Percentiles rank a stretch among this genome's conserved stretches.
Evolutionary conservation across 1,140 invertebrate species (phyloP).

Genomic region (Drosophila tristis): DNA sequence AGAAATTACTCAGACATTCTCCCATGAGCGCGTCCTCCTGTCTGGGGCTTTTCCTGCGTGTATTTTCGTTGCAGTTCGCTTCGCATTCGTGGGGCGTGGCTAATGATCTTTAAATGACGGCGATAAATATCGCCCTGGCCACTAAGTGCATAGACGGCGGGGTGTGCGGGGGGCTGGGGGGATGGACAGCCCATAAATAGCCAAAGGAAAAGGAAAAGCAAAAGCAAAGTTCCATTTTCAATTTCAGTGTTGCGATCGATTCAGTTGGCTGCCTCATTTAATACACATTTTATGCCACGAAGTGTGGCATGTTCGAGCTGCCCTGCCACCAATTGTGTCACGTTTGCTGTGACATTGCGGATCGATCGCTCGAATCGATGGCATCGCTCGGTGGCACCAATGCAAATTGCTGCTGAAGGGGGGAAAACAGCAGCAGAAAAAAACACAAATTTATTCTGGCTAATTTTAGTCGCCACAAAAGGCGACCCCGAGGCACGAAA

Average conservation of each 20-base stretch:
- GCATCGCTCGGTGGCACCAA: slow-evolving; percentile 33
- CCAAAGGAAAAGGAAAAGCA: no score
- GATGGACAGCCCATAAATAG: slow-evolving; percentile 13
- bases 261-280: slow-evolving; percentile 9
- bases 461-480: slow-evolving; percentile 64
- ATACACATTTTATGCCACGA: slow-evolving; percentile 39
- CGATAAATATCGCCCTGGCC: slow-evolving; percentile 53
- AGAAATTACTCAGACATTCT: slow-evolving; percentile 5
- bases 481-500: slow-evolving; percentile 34
- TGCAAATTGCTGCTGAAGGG: slow-evolving; percentile 22
- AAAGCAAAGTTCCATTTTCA: slow-evolving; percentile 15
- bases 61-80: slow-evolving; percentile 1
- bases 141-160: slow-evolving; percentile 2
- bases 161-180: no score
- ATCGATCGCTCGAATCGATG: background rate
- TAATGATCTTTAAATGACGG: slow-evolving; percentile 64
- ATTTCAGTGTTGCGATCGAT: background rate
- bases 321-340: slow-evolving; percentile 51
- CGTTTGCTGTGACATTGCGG: slow-evolving; percentile 50
- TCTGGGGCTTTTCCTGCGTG: slow-evolving; percentile 7
- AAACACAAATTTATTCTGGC: slow-evolving; percentile 17
- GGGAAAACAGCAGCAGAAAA: slow-evolving; percentile 9
- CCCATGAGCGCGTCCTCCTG: background rate
- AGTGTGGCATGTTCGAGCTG: background rate
- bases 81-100: slow-evolving; percentile 40